These are phyloP conservation scores for Athalia rosae DNA, from an alignment of 2,888 invertebrate species.

Conservation along the genomic window DNA sequence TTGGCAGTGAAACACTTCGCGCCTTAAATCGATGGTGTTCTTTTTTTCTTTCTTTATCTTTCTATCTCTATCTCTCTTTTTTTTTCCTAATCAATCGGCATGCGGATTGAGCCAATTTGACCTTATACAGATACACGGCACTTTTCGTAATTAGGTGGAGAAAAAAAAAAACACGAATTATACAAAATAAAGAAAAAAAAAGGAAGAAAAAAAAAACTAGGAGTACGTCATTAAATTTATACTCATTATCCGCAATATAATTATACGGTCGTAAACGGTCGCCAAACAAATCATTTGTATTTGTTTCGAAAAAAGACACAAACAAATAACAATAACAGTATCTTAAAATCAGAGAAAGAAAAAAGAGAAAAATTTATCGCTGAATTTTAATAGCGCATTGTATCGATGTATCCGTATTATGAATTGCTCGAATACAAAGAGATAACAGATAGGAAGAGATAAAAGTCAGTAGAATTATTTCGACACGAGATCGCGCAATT, in stretches of 20 bases:
- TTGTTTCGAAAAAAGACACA: no score
- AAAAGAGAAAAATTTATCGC: no score
- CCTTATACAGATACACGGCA: constrained; percentile 4
- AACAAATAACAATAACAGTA: no score
- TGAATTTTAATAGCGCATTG: no score
- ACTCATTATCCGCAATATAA: constrained; percentile 2
- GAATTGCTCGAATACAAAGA: not conserved
- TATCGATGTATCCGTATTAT: not conserved
- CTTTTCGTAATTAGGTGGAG: constrained; percentile 26
- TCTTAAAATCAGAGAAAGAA: no score
- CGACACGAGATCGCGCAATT: no score
- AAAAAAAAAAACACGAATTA: not conserved
- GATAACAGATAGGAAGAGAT: not conserved
- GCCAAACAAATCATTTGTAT: constrained; percentile 1
- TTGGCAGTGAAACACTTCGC: constrained; percentile 53
- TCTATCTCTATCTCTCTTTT: not conserved
- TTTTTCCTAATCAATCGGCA: not conserved
- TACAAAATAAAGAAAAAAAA: not conserved
- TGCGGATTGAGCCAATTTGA: constrained; percentile 24
- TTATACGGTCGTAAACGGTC: not conserved
- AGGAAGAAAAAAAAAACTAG: not conserved
- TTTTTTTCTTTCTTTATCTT: not conserved
- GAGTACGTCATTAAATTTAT: constrained; percentile 21
- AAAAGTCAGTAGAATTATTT: not conserved
- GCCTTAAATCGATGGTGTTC: not conserved